Base-by-base conservation (phyloP, 1,140 invertebrate genomes). In the Ceratosolen fusciceps region DNA sequence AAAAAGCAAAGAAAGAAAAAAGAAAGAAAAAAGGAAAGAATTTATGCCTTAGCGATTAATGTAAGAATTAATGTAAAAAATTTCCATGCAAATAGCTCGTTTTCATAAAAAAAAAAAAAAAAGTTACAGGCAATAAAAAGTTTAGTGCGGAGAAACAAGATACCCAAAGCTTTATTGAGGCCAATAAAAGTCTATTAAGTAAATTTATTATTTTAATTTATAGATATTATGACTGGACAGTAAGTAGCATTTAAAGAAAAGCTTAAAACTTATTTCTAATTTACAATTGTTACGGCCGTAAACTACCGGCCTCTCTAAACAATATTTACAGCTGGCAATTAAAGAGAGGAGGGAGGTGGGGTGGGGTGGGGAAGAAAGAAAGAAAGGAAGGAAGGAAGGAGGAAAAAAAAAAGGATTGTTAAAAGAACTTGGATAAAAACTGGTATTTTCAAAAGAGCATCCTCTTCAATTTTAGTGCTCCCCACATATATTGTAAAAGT, bases 161-260 rank as follows among this genome's bases (percentile, higher is more conserved):
- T 60, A 79, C 14, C 68, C 43, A 73, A 72, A 79, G 67, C 29
- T 79, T 65, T 73, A 79, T 79, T 54, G 43, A 43, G 31, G 70
- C 56, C 68, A 77, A 77, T 77, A 72, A 77, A 70, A 58, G 75
- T 78, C 47, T 52, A 78, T 62, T 72, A 78, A 62, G 56, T 71
- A 77, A 73, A 79, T 79, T 72, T 73, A 79, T 73, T 79, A 79
- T 79, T 79, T 73, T 79, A 79, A 79, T 79, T 73, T 62, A 68
- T 56, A 58, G 21, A 72, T 71, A 34, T 47, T 70, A 76, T 26
- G 76, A 71, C 76, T 73, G 47, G 54, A 47, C 58, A 52, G 16
- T 49, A 58, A 73, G 43, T 73, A 71, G 52, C 31, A 1, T 72
- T 73, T 72, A 72, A 62, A 56, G 31, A 67, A 73, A 73, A 79